Evolutionary conservation across 1,140 invertebrate genomes (phyloP).

Genomic region (Microplitis mediator): DNA sequence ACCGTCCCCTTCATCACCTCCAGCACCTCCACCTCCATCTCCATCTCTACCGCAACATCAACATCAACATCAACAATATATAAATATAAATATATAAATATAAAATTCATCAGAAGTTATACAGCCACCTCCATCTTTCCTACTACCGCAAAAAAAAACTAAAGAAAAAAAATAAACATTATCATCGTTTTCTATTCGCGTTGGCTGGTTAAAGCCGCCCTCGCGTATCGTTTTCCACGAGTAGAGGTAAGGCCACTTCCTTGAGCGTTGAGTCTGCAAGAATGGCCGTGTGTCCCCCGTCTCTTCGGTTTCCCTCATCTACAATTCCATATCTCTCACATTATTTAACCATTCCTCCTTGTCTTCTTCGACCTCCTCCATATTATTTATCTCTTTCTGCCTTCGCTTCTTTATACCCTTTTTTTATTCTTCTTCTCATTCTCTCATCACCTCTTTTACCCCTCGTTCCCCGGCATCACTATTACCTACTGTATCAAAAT

Average conservation of each 20-base stretch:
- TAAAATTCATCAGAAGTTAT: neutral
- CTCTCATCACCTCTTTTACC: too few species aligned
- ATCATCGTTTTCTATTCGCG: neutral
- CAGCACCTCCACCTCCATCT: neutral
- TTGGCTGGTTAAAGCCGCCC: slow-evolving; percentile 1
- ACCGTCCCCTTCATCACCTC: slow-evolving; percentile 19
- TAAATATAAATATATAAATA: neutral
- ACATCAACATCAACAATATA: neutral
- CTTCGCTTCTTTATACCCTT: too few species aligned
- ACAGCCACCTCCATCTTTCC: neutral
- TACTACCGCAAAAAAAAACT: neutral
- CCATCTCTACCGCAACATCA: slow-evolving; percentile 7
- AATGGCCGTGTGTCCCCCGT: neutral
- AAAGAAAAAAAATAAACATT: neutral
- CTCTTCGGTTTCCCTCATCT: neutral
- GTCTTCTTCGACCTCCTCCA: neutral
- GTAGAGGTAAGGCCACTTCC: slow-evolving; percentile 2
- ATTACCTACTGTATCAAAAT: neutral
- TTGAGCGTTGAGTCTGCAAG: neutral
- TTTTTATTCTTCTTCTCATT: too few species aligned
- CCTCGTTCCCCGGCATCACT: too few species aligned
- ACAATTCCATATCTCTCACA: slow-evolving; percentile 16
- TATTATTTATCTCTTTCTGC: too few species aligned
- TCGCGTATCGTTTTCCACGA: slow-evolving; percentile 26
- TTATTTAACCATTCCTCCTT: slow-evolving; percentile 10